Percentiles rank a stretch among this genome's conserved stretches.
Conservation (phyloP, 1,140 invertebrate species). For the Melanaphis sacchari region DNA sequence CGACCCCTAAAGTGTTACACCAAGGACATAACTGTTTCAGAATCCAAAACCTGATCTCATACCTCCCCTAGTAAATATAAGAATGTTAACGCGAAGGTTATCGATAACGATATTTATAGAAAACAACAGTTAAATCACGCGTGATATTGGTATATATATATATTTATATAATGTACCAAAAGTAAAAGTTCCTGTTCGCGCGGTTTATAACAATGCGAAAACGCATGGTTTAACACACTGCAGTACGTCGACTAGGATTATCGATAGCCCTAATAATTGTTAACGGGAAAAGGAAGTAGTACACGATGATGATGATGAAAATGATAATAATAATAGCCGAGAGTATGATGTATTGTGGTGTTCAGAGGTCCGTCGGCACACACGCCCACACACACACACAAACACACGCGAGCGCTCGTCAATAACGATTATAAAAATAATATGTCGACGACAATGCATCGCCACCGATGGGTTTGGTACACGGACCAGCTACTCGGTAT, state of each 20-base stretch:
- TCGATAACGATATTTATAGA: neutral
- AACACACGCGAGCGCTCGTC: neutral
- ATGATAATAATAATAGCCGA: neutral
- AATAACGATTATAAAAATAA: neutral
- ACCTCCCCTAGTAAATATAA: neutral
- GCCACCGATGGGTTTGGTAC: neutral
- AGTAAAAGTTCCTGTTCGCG: neutral
- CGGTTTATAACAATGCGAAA: neutral
- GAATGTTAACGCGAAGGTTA: no score
- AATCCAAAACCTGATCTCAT: neutral
- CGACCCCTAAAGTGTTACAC: neutral
- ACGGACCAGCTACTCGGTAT: constrained; percentile 10
- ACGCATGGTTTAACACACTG: neutral
- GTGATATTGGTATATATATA: neutral
- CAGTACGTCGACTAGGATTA: neutral
- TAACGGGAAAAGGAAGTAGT: neutral
- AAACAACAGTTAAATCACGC: neutral
- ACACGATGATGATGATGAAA: neutral
- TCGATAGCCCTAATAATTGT: neutral
- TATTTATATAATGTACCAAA: neutral
- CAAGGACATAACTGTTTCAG: neutral
- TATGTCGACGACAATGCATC: neutral
- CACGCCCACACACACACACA: neutral
- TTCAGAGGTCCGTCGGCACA: neutral
- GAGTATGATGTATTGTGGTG: neutral